A percentile compares a stretch with the other conserved stretches of the same genome.
These are phyloP conservation scores for Gallinago undulata DNA, from an alignment of 2,113 vertebrate species.

Conservation along the genomic window DNA sequence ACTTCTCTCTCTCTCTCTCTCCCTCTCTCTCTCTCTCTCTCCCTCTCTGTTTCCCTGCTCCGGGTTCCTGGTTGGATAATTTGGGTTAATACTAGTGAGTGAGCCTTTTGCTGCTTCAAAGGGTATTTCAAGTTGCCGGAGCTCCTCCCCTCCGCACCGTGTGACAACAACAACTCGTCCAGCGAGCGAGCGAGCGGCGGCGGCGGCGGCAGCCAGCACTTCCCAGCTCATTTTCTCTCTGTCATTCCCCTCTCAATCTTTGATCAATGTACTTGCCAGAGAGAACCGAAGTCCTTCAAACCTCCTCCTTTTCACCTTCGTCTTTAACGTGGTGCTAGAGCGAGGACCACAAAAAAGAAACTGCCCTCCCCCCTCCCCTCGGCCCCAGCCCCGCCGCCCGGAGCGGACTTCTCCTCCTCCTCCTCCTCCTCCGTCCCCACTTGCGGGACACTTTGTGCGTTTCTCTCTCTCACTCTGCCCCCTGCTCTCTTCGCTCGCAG, in stretches of 20 bases:
- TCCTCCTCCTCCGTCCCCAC: slow-evolving; percentile 57
- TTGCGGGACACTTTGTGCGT: slow-evolving; percentile 75
- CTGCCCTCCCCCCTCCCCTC: slow-evolving; percentile 63
- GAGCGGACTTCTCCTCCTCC: slow-evolving; percentile 74
- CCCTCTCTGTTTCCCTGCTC: slow-evolving; percentile 26
- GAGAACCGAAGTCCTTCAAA: slow-evolving; percentile 79
- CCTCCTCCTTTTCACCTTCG: slow-evolving; percentile 81
- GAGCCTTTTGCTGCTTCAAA: slow-evolving; percentile 85
- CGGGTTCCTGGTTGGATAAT: slow-evolving; percentile 79
- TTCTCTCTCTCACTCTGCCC: slow-evolving; percentile 40
- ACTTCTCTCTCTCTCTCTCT: background rate
- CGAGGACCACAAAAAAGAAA: slow-evolving; percentile 73
- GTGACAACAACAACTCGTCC: slow-evolving; percentile 99
- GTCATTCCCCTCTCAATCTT: slow-evolving; percentile 92
- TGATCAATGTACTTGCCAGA: slow-evolving; percentile 90
- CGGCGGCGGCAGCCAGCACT: slow-evolving; percentile 78
- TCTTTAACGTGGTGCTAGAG: slow-evolving; percentile 80
- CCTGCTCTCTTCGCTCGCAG: slow-evolving; percentile 43
- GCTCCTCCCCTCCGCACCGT: slow-evolving; percentile 94
- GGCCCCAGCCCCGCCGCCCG: slow-evolving; percentile 61
- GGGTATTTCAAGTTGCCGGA: slow-evolving; percentile 87
- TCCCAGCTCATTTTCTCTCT: slow-evolving; percentile 93
- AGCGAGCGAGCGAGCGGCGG: slow-evolving; percentile 75
- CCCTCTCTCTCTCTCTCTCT: background rate
- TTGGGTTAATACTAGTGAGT: slow-evolving; percentile 78